Percentiles rank a stretch among this genome's conserved stretches.
phyloP scores from a whole-genome alignment of 1,140 invertebrate species.

The Whitmania pigra region DNA sequence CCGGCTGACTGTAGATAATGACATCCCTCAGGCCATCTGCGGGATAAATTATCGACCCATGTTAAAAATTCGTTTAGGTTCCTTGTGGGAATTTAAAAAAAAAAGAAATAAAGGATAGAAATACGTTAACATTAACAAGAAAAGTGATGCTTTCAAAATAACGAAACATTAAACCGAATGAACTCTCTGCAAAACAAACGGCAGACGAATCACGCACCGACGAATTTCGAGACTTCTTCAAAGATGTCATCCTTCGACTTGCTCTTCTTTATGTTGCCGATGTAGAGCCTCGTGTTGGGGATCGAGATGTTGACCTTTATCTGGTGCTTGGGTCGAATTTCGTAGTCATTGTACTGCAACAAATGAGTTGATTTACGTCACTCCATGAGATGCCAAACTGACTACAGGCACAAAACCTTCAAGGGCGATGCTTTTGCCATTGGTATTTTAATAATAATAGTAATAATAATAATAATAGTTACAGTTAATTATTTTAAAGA shows the following conservation, averaged over 20 bases:
- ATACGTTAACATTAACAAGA: background rate
- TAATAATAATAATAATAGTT: too few relatives aligned
- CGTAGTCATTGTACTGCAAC: conserved; percentile 91
- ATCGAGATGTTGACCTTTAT: conserved; percentile 98
- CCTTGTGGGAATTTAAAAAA: background rate
- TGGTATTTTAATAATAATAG: too few relatives aligned
- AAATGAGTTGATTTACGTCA: conserved; percentile 14
- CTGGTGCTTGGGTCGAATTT: conserved; percentile 97
- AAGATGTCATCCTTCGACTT: conserved; percentile 97
- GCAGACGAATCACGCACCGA: conserved; percentile 62
- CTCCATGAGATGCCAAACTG: too few relatives aligned
- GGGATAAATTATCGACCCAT: conserved; percentile 60
- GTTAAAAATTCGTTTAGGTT: background rate
- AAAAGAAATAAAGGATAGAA: background rate
- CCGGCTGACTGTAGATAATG: conserved; percentile 97
- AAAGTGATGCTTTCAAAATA: background rate
- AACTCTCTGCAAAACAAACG: background rate
- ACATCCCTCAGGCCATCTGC: conserved; percentile 92
- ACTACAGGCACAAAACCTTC: too few relatives aligned
- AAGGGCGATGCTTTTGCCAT: too few relatives aligned
- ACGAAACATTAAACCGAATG: too few relatives aligned
- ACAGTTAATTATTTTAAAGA: too few relatives aligned
- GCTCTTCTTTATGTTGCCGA: conserved; percentile 99
- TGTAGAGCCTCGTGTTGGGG: conserved; percentile 99
- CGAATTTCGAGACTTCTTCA: conserved; percentile 96